phyloP scores from a whole-genome alignment of 2,797 vertebrate genomes.

The Xerus rutilus region DNA sequence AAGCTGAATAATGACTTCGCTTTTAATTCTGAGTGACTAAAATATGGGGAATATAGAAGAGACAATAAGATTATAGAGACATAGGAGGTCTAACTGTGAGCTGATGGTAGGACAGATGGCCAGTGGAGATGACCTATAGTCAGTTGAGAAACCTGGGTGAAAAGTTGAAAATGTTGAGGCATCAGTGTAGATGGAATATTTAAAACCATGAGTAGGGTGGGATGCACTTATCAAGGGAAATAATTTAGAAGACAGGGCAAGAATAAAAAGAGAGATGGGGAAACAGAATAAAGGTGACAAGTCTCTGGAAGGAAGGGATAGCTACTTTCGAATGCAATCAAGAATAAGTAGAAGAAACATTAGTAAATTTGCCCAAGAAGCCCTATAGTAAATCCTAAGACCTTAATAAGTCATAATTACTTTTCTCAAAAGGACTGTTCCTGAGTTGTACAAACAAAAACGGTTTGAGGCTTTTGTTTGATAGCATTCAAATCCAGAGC shows the following conservation, averaged over 20 bases:
- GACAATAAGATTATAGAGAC: not conserved
- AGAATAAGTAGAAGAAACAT: constrained; percentile 46
- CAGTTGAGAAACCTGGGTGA: not conserved
- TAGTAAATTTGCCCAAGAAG: constrained; percentile 16
- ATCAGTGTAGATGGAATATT: not conserved
- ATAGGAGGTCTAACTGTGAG: not conserved
- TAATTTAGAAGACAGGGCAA: not conserved
- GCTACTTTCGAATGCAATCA: constrained; percentile 42
- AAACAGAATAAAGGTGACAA: not conserved
- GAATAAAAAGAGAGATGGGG: not conserved
- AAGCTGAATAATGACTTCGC: not conserved
- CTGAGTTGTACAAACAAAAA: constrained; percentile 12
- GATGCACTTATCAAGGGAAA: not conserved
- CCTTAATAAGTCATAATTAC: constrained; percentile 9
- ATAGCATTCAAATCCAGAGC: constrained; percentile 40
- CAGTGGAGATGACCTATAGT: not conserved
- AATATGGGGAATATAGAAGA: not conserved
- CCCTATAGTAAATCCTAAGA: constrained; percentile 35
- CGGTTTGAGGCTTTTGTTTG: not conserved
- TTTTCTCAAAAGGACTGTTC: constrained; percentile 16
- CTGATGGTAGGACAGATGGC: not conserved
- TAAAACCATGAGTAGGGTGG: not conserved
- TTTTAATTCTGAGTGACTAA: constrained; percentile 25
- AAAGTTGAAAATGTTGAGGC: not conserved
- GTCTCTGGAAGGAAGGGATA: constrained; percentile 48